Evolutionary conservation across 2,797 vertebrate genomes (phyloP), one percentile per base, ranked within the genome.

Genomic region (Neostethus bicornis): DNA sequence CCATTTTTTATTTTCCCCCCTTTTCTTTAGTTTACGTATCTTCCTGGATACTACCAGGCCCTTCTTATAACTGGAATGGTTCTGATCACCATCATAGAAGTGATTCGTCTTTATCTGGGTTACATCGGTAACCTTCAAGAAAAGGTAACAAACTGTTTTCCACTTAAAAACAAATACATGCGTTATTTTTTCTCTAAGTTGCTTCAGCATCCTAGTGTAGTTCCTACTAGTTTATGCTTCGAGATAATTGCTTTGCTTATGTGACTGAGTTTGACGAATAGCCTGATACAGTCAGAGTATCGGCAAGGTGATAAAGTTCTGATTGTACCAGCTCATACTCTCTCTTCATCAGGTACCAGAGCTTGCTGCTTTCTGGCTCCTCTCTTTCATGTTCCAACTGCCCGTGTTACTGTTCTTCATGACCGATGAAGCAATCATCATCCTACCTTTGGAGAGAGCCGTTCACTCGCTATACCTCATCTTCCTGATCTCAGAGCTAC

Each of bases 361-460:
- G 66, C 85, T 96, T 44, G 93, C 95, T 0, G 92, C 90, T 24
- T 96, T 95, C 85, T 92, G 93, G 81, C 86, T 96, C 25, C 87
- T 96, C 68, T 93, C 94, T 46, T 84, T 94, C 58, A 75, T 92
- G 51, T 92, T 95, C 75, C 94, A 95, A 89, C 86, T 94, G 61
- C 95, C 95, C 0, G 77, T 94, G 23, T 71, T 96, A 62, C 91
- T 96, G n/a, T 96, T 96, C 83, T 91, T 96, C 72, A 77, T 95
- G 79, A 92, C 51, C 0, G 95, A 96, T 47, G 74, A 90, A 54
- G 87, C 82, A 9, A 67, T 87, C 49, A 16, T 94, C 62, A 87
- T 87, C 60, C 77, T 94, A 37, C 94, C 94, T 0, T 85, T 95
- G 66, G 95, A 96, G 85, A 68, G 80, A 43, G 90, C 83, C 0